A percentile compares a stretch with the other conserved stretches of the same genome.
phyloP scores from a whole-genome alignment of 2,113 vertebrate genomes.

The Gopherus evgoodei region DNA sequence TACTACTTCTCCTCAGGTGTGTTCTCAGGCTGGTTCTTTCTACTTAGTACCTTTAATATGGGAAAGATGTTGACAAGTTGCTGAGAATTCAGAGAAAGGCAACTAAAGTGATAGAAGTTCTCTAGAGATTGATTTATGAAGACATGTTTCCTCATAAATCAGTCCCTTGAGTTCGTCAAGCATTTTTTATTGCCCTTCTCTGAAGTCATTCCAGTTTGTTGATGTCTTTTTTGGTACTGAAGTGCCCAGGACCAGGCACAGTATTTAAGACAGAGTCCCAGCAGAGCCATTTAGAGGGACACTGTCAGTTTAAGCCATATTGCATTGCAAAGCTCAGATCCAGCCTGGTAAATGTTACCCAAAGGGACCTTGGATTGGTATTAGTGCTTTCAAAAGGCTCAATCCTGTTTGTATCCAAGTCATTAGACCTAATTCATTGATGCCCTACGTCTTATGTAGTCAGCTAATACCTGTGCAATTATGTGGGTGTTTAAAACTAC shows the following conservation, averaged over 20 bases:
- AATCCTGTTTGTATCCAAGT: background rate
- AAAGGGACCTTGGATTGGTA: background rate
- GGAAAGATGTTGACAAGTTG: background rate
- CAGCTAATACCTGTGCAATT: background rate
- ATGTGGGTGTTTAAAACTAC: background rate
- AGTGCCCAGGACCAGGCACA: conserved; percentile 2
- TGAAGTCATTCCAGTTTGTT: background rate
- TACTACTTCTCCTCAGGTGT: background rate
- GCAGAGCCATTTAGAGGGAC: background rate
- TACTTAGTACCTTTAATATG: background rate
- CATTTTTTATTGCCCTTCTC: background rate
- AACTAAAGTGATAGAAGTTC: background rate
- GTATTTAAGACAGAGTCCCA: conserved; percentile 5
- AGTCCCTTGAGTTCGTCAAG: background rate
- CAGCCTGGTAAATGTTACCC: background rate
- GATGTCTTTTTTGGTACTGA: background rate
- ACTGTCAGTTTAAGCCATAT: background rate
- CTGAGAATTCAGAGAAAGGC: background rate
- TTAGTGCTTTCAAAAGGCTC: background rate
- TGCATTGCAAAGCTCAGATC: background rate
- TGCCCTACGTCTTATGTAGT: background rate
- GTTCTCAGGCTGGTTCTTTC: background rate
- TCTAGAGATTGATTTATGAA: background rate
- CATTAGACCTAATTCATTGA: background rate
- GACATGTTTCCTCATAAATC: background rate